Percentiles rank a stretch among this genome's conserved stretches.
Conservation (phyloP, 2,113 vertebrate species). For the Sisor rabdophorus region DNA sequence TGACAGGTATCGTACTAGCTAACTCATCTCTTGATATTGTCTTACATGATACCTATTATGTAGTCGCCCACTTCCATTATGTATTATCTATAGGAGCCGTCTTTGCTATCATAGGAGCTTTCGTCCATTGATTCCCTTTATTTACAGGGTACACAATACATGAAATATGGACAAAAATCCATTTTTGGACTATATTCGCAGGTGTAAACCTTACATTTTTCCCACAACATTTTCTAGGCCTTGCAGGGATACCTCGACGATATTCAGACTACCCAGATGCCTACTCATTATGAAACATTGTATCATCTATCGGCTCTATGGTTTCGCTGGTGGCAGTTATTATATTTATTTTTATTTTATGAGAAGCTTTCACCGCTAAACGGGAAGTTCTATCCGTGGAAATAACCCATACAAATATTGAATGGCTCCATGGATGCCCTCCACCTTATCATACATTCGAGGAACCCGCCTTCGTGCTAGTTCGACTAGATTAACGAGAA, state of each 20-base stretch:
- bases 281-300: neutral
- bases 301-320: neutral
- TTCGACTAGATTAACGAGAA: slow-evolving; percentile 33
- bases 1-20: slow-evolving; percentile 47
- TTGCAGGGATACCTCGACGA: neutral
- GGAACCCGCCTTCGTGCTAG: slow-evolving; percentile 42
- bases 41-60: slow-evolving; percentile 51
- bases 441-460: slow-evolving; percentile 52
- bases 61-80: slow-evolving; percentile 36
- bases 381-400: slow-evolving; percentile 38
- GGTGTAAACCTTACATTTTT: neutral
- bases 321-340: neutral
- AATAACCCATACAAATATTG: slow-evolving; percentile 23
- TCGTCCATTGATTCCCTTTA: neutral
- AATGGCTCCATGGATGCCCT: slow-evolving; percentile 51
- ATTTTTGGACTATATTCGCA: slow-evolving; percentile 4
- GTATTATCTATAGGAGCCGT: slow-evolving; percentile 17
- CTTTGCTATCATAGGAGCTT: neutral
- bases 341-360: slow-evolving; percentile 50
- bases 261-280: slow-evolving; percentile 27
- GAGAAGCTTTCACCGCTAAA: slow-evolving; percentile 51
- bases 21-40: slow-evolving; percentile 51
- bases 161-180: slow-evolving; percentile 8
- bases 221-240: neutral
- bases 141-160: slow-evolving; percentile 6